Evolutionary conservation across 2,888 invertebrate genomes (phyloP).

Genomic region (Tribolium freemani): DNA sequence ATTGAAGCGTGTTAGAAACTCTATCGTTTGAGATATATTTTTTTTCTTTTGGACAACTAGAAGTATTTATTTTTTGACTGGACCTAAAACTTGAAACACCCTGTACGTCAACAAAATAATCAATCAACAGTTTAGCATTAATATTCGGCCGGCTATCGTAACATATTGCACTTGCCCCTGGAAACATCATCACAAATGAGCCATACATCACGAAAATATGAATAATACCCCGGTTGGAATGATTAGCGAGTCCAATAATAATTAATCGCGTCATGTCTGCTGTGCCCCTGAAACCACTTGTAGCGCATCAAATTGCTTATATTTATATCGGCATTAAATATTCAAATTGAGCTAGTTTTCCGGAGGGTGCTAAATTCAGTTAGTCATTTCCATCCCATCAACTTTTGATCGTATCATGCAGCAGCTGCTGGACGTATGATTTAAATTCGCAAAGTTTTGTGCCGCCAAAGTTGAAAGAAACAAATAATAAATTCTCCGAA

Average conservation of each 20-base stretch:
- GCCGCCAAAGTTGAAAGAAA: slow-evolving; percentile 49
- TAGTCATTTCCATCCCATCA: slow-evolving; percentile 56
- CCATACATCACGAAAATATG: slow-evolving; percentile 28
- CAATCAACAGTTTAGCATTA: slow-evolving; percentile 21
- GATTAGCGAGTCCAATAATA: slow-evolving; percentile 2
- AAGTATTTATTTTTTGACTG: too few species aligned
- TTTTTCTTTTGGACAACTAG: too few species aligned
- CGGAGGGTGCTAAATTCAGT: slow-evolving; percentile 48
- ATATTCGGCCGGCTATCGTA: slow-evolving; percentile 6
- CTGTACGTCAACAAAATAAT: slow-evolving; percentile 21
- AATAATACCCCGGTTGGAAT: slow-evolving; percentile 4
- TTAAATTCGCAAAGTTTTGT: slow-evolving; percentile 54
- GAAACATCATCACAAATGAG: slow-evolving; percentile 28
- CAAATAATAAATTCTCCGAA: slow-evolving; percentile 53
- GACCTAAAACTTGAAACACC: too few species aligned
- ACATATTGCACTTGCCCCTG: slow-evolving; percentile 21
- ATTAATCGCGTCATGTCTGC: not conserved
- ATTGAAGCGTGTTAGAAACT: too few species aligned
- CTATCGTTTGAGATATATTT: too few species aligned
- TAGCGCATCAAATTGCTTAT: slow-evolving; percentile 42
- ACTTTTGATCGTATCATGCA: slow-evolving; percentile 56
- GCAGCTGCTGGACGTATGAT: slow-evolving; percentile 56
- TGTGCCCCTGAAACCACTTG: slow-evolving; percentile 27
- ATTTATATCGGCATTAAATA: slow-evolving; percentile 49
- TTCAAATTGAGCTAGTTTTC: slow-evolving; percentile 47